Evolutionary conservation across 2,113 vertebrate species (phyloP), one percentile per base, ranked within the genome.

Genomic region (Oryzias javanicus): DNA sequence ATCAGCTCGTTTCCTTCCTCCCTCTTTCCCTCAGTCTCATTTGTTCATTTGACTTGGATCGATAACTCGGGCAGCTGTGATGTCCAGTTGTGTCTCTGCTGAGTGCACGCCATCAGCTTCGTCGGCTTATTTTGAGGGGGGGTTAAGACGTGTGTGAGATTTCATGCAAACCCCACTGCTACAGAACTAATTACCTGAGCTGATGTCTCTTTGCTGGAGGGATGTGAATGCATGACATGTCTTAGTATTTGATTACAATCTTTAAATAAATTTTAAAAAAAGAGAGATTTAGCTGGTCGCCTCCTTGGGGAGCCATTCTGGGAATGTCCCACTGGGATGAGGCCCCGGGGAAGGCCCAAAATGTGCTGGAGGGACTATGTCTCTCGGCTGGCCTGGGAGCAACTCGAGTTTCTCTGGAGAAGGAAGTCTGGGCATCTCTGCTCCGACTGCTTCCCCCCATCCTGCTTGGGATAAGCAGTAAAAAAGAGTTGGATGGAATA

Each of bases 161-260:
- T 70, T 73, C 47, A 74, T n/a, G n/a, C 57, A 72, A 67, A 62
- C 64, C 55, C 7, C 60, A 49, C 50, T 60, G 64, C 72, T 69
- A 75, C 79, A 84, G 82, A 69, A 66, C 72, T 83, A 84, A 84
- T 82, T 82, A 82, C 74, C 68, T 70, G 69, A 73, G 60, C 67
- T 60, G 20, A 45, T 63, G 54, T 76, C 19, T 61, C 49, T 60
- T 52, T 59, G 17, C 57, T 46, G 19, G 44, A 25, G 4, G 12
- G 35, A 15, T 22, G 57, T 20, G 56, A 18, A 14, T 27, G 49
- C 40, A 44, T 22, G 54, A 40, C 27, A 6, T 29, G 27, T 29
- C 5, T 29, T 29, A 29, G 27, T 29, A 29, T 6, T 29, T 29
- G 27, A 29, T 29, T 7, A 29, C 2, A 29, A 29, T 29, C 27